Evolutionary conservation across 2,888 invertebrate genomes (phyloP).

Genomic region (Stenurella melanura): DNA sequence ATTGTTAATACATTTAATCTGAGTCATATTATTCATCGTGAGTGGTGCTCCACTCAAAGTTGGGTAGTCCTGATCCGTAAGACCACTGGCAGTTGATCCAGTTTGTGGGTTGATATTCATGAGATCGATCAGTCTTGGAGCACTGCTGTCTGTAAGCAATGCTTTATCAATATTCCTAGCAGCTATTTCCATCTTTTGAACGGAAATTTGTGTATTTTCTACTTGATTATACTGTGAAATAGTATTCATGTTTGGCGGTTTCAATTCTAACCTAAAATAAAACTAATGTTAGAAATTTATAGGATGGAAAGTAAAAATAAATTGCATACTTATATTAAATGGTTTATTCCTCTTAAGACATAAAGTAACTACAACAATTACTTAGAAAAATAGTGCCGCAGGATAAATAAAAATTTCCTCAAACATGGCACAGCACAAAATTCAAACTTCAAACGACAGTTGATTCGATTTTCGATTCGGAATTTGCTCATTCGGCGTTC

Average conservation of each 20-base stretch:
- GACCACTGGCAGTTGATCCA: constrained; percentile 90
- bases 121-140: constrained; percentile 82
- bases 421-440: neutral
- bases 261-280: constrained; percentile 38
- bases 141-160: constrained; percentile 81
- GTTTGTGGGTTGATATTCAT: constrained; percentile 81
- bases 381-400: neutral
- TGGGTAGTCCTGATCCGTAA: constrained; percentile 94
- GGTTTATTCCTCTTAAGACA: neutral
- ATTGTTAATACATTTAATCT: constrained; percentile 87
- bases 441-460: neutral
- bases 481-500: too few relatives aligned
- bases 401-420: neutral
- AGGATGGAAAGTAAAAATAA: neutral
- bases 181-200: constrained; percentile 84
- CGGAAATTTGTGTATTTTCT: constrained; percentile 72
- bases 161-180: constrained; percentile 88
- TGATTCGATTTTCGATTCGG: too few relatives aligned
- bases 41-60: constrained; percentile 82
- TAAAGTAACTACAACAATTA: neutral
- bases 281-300: neutral
- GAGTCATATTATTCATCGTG: constrained; percentile 81
- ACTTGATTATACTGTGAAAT: constrained; percentile 55
- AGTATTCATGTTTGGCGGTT: constrained; percentile 38
- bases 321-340: neutral